phyloP scores from a whole-genome alignment of 2,113 vertebrate species.

The Corythoichthys haematopterus region DNA sequence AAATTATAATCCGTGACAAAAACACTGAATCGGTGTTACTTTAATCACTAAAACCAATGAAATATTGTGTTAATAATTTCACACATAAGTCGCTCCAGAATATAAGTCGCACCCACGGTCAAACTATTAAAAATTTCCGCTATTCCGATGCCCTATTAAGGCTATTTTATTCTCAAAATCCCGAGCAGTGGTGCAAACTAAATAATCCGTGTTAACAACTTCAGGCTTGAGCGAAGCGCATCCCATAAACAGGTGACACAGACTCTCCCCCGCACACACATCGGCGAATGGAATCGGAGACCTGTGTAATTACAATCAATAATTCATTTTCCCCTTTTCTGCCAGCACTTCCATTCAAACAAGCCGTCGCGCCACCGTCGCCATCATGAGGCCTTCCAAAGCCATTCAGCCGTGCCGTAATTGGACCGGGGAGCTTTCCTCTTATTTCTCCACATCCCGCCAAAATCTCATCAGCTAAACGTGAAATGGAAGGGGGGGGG shows the following conservation, averaged over 20 bases:
- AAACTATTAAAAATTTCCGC: no score
- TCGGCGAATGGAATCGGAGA: constrained; percentile 38
- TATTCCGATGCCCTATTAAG: background rate
- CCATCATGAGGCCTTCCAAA: constrained; percentile 44
- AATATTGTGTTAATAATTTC: no score
- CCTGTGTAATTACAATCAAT: constrained; percentile 74
- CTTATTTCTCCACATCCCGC: constrained; percentile 25
- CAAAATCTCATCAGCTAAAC: constrained; percentile 62
- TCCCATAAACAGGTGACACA: constrained; percentile 47
- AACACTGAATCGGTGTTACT: no score
- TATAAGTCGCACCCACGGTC: no score
- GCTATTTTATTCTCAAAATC: constrained; percentile 15
- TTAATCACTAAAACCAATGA: no score
- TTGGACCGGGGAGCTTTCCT: constrained; percentile 56
- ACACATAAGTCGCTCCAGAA: no score
- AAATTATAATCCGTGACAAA: no score
- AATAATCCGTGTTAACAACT: constrained; percentile 57
- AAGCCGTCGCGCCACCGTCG: constrained; percentile 26
- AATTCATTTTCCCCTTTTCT: constrained; percentile 73
- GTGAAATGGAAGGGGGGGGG: constrained; percentile 13
- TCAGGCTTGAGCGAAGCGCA: constrained; percentile 30
- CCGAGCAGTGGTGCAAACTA: constrained; percentile 30
- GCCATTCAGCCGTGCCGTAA: constrained; percentile 60
- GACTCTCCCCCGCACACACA: constrained; percentile 32
- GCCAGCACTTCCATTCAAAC: constrained; percentile 67